phyloP scores from a whole-genome alignment of 1,140 invertebrate species.

The Whitmania pigra region DNA sequence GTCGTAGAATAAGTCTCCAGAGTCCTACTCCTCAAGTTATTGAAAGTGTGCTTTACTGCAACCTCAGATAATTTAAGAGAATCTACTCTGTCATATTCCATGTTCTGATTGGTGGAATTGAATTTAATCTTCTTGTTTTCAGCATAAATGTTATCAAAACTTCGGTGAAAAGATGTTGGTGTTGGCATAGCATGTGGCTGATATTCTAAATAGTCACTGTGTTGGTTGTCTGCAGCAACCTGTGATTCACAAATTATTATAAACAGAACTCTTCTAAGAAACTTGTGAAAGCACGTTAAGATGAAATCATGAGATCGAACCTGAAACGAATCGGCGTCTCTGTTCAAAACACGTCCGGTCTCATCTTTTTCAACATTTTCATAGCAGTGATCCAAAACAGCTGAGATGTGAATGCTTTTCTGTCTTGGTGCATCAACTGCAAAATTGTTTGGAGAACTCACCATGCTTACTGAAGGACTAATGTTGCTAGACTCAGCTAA shows the following conservation, averaged over 20 bases:
- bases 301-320: not conserved
- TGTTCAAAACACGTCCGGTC: conserved; percentile 9
- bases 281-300: not conserved
- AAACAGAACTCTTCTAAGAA: not conserved
- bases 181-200: not conserved
- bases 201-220: not conserved
- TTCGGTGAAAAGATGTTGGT: not conserved
- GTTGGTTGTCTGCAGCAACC: not conserved
- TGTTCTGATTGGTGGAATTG: not conserved
- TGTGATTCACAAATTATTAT: conserved; percentile 4
- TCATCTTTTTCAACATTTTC: conserved; percentile 17
- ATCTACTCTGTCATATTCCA: no score
- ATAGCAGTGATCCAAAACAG: conserved; percentile 5
- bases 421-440: no score
- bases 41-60: not conserved
- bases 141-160: not conserved
- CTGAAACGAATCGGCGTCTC: conserved; percentile 9
- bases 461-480: no score
- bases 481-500: no score
- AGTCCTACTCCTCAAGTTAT: not conserved
- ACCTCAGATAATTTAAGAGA: no score
- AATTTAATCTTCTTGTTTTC: not conserved
- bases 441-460: no score
- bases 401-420: no score
- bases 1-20: not conserved